Evolutionary conservation across 1,140 invertebrate species (phyloP), one percentile per base, ranked within the genome.

Genomic region (Lordiphosa stackelbergi): DNA sequence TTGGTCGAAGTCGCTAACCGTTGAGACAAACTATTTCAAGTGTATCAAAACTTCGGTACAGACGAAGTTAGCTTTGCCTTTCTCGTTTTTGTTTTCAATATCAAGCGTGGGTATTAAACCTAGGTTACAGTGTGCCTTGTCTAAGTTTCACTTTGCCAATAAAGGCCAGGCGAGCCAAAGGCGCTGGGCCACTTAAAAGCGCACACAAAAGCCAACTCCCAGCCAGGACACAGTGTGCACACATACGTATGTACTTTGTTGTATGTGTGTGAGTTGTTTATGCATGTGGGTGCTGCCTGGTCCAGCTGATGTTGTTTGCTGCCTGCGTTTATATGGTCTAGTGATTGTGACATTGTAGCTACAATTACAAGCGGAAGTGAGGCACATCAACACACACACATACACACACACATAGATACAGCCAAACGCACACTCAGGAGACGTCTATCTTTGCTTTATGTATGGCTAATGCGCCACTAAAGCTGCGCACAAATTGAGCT

Each of bases 311-410:
- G 22, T 37, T 45, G 63, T 63, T 66, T 69, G 77, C 55, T 69
- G 77, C 55, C 46, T 63, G 60, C 77, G 78, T 77, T 83, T 77
- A 84, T 84, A 83, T 73, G 77, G 77, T 83, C 77, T 83, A 58
- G 72, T 83, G 77, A 83, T 83, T 83, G 77, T 83, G 77, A 83
- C 77, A 83, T 83, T 83, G 77, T 83, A 84, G 74, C 77, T 83
- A 83, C 77, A 83, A 83, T 83, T 83, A 83, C 77, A 83, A 73
- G 77, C 77, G 77, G 77, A 83, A 83, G 78, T 77, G 78, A 77
- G 68, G 77, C 77, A 84, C 75, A 83, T 77, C 68, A 75, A 75
- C 72, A 56, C 61, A 83, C 75, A 70, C 52, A 69, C 49, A 47
- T n/a, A n/a, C 16, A 48, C 35, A 45, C 47, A 52, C 40, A 38